Evolutionary conservation across 2,888 invertebrate genomes (phyloP), one percentile per base, ranked within the genome.

Genomic region (Amphipoea lucens): DNA sequence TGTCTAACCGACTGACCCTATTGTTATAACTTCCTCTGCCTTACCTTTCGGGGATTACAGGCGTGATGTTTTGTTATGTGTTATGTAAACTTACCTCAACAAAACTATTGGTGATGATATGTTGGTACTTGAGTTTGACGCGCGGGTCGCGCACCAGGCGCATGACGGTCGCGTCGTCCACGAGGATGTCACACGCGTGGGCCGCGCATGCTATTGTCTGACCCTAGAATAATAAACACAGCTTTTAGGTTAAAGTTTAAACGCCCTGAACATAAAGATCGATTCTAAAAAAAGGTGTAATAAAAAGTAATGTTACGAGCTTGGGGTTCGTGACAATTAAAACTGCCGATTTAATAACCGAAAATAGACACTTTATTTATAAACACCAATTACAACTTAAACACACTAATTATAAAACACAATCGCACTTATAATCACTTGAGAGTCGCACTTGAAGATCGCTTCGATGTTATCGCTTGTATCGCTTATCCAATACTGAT

Each of bases 181-280:
- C 99, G 92, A 99, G 97, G 94, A 99, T 99, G 97, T 99, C 99
- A 97, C 99, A 99, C 93, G 98, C 98, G 96, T 99, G 99, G 88
- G 99, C 99, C 86, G 99, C 99, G 96, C 99, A 99, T 84, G 99
- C 98, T 95, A 99, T 99, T 76, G 99, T 99, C 97, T 99, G 98
- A 88, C 99, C 99, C 93, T 97, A 87, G 2, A 67, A 89, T 36
- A 75, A 48, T 40, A 78, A 42, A 63, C 14, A 17, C 3, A 54
- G 4, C 36, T 63, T 67, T 40, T 23, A 72, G 5, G 12, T 23
- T 42, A 17, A 9, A 36, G 6, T 42, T 23, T n/a, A 11, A 17
- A 74, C 9, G 5, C 29, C 2, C 36, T 12, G 14, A 42, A 57
- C n/a, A n/a, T 40, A 11, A 40, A 65, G 11, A 23, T 65, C 11